Evolutionary conservation across 2,113 vertebrate species (phyloP).

Genomic region (Cochlearius cochlearius): DNA sequence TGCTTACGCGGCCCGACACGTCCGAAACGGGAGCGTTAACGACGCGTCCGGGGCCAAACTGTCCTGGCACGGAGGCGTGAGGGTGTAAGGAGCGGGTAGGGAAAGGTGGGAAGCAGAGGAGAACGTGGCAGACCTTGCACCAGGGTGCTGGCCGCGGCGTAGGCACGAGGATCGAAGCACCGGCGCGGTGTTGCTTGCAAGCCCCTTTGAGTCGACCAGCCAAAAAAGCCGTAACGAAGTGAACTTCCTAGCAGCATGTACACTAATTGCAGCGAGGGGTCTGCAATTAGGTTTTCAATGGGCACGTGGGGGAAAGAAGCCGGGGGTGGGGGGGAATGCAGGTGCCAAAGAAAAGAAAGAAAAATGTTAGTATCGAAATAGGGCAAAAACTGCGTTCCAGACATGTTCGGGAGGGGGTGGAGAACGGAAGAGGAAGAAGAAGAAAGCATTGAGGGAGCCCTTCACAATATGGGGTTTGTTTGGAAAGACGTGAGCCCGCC

Average conservation of each 20-base stretch:
- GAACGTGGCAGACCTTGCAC: not conserved
- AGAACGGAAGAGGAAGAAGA: not conserved
- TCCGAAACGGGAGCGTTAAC: not conserved
- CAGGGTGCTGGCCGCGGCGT: not conserved
- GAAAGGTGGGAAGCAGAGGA: not conserved
- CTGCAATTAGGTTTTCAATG: conserved; percentile 44
- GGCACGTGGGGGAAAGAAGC: not conserved
- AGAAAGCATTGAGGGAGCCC: not conserved
- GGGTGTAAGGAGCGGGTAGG: not conserved
- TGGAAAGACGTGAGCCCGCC: not conserved
- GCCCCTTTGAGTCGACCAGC: conserved; percentile 7
- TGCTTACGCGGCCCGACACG: not conserved
- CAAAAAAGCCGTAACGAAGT: conserved; percentile 48
- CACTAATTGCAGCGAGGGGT: conserved; percentile 62
- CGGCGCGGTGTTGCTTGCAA: conserved; percentile 38
- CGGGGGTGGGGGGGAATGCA: not conserved
- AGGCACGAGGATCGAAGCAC: conserved; percentile 36
- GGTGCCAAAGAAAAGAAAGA: conserved; percentile 36
- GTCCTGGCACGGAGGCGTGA: not conserved
- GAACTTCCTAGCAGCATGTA: conserved; percentile 18
- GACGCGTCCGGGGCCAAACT: not conserved
- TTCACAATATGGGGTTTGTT: conserved; percentile 31
- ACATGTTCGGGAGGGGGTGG: not conserved
- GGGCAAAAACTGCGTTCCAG: not conserved
- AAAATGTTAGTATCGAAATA: conserved; percentile 42